Base-by-base conservation (phyloP, 1,140 invertebrate genomes). In the Meloidogyne chitwoodi region DNA sequence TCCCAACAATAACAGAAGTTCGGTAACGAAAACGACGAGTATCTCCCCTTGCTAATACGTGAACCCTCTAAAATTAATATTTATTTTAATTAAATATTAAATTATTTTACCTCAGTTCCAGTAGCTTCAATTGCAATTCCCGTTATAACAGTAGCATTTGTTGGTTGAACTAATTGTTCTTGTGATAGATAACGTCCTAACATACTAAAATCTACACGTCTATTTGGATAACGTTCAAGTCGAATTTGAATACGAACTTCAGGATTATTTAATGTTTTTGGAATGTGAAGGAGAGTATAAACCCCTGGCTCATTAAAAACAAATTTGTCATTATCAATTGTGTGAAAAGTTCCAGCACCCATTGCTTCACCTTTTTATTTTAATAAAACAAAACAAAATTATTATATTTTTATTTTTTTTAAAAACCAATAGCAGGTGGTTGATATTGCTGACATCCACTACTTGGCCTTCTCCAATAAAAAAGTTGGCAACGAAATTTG, bases 261-360 rank as follows among this genome's bases (percentile, higher is more conserved):
- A 10, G 85, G 85, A 14, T 77, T 85, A 31, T 65, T 66, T 41
- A 72, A n/a, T 16, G 86, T 87, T 62, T 84, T 80, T 4, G 85
- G 86, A 74, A 87, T 87, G 77, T 86, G 85, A 4, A 86, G 68
- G 2, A 84, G 71, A 34, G 79, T 87, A 79, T 79, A 86, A 6
- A 86, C 84, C 38, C 85, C 85, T 12, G 86, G 86, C 76, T 87
- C 86, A 68, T 87, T 86, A 78, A 86, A 87, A 38, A 87, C 81
- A 76, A 86, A 86, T 63, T 86, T 86, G 27, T 87, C 81, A 44
- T 82, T 86, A 72, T 86, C 85, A 64, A 86, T 83, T 19, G 84
- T 87, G 34, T 82, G 76, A 78, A 86, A 86, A 27, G 85, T 83
- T 34, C 84, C 84, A 14, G 84, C 86, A 61, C 84, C 84, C 22